These are phyloP conservation scores for Nymphalis polychloros DNA, from an alignment of 2,888 invertebrate genomes.

Conservation along the genomic window DNA sequence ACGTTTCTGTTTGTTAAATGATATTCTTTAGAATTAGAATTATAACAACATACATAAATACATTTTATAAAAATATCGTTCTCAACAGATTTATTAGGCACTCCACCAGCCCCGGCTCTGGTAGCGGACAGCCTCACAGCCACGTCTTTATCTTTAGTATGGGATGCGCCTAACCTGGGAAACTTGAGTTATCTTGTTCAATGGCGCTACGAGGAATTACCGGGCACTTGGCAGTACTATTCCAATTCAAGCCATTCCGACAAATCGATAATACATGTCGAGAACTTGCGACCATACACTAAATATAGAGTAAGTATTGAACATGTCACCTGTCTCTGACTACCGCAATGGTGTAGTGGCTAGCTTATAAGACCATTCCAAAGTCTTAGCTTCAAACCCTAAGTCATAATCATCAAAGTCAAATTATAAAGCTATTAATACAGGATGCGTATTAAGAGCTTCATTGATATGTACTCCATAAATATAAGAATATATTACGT, in stretches of 20 bases:
- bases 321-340: background rate
- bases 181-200: conserved; percentile 85
- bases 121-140: conserved; percentile 89
- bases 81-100: conserved; percentile 82
- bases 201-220: conserved; percentile 87
- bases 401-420: background rate
- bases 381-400: too few species aligned
- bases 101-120: conserved; percentile 87
- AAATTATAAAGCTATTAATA: background rate
- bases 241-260: conserved; percentile 86
- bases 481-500: background rate
- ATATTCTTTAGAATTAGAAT: background rate
- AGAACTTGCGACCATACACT: conserved; percentile 91
- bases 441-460: too few species aligned
- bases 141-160: conserved; percentile 89
- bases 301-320: conserved; percentile 89
- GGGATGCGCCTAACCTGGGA: conserved; percentile 84
- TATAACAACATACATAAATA: background rate
- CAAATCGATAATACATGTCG: conserved; percentile 85
- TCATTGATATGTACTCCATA: too few species aligned
- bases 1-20: background rate
- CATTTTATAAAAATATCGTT: background rate
- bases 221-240: conserved; percentile 91
- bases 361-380: too few species aligned
- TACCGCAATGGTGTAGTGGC: too few species aligned